Evolutionary conservation across 2,888 invertebrate species (phyloP), one percentile per base, ranked within the genome.

Genomic region (Dromius quadrimaculatus): DNA sequence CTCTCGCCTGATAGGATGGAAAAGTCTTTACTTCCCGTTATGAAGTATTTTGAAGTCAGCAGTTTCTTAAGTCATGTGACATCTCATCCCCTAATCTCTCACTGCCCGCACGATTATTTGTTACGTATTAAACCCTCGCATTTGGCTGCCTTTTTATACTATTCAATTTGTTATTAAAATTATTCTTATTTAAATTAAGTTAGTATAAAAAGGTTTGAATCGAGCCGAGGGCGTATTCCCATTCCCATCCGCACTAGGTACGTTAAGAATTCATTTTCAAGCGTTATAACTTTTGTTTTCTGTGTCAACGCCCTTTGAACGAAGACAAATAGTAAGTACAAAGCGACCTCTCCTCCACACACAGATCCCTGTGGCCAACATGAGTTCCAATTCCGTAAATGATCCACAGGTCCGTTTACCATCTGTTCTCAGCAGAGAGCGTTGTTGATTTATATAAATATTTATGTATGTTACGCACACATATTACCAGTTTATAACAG

Each of bases 401-500:
- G 34, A 8, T 36, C 19, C 38, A 38, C 61, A 61, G 61, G 36
- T 61, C 38, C 50, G 28, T 57, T 64, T 64, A 64, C 64, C 64
- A 64, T 64, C 32, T 64, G 64, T 41, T 64, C 64, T 64, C 20
- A 34, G 19, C 23, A 32, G 50, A 64, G 66, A 54, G 66, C 66
- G 54, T 66, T 66, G 66, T 66, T 66, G 66, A 66, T 54, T 66
- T 69, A 69, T 61, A 69, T 61, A 69, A 61, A 69, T 61, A 69
- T 69, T 61, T 61, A 70, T 70, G 62, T 38, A 36, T 61, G 50
- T 70, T 45, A 47, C 50, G 50, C 41, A 62, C 36, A 50, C 70
- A 70, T 61, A 69, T 69, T 69, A 69, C 69, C 69, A 69, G 69
- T 69, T 69, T 69, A 61, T 69, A 45, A 34, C 54, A 57, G 66